Conservation (phyloP, 2,888 invertebrate species). For the Lissonota sp. region DNA sequence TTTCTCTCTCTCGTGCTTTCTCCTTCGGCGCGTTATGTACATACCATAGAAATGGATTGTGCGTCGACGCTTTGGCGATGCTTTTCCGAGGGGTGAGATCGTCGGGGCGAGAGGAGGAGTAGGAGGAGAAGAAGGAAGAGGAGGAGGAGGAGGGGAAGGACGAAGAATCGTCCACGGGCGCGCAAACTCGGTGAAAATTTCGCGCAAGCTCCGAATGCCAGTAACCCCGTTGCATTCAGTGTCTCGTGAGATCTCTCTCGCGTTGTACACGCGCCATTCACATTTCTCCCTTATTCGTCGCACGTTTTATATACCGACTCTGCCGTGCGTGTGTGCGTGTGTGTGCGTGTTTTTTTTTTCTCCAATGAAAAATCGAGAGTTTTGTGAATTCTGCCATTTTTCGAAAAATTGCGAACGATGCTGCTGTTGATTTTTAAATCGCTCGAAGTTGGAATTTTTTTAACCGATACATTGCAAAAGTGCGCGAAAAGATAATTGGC, state of each 20-base stretch:
- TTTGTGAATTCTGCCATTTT: neutral
- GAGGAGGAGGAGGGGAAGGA: conserved; percentile 11
- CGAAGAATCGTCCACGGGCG: conserved; percentile 31
- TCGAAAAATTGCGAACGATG: neutral
- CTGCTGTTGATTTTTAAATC: no score
- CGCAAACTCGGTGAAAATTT: conserved; percentile 68
- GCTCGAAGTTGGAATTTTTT: neutral
- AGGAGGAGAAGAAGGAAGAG: neutral
- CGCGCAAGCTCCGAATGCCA: conserved; percentile 67
- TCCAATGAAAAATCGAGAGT: neutral
- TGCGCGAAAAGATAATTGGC: neutral
- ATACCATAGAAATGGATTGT: conserved; percentile 58
- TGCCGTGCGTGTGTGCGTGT: neutral
- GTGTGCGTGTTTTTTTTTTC: neutral
- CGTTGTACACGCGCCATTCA: conserved; percentile 43
- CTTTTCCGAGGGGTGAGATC: conserved; percentile 2
- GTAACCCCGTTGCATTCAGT: conserved; percentile 54
- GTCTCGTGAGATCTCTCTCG: conserved; percentile 60
- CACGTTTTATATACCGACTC: neutral
- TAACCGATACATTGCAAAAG: neutral
- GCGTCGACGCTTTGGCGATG: conserved; percentile 59
- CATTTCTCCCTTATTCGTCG: neutral
- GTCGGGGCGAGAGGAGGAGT: neutral
- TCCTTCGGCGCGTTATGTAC: conserved; percentile 19
- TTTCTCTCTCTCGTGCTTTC: conserved; percentile 6